Percentiles rank a stretch among this genome's conserved stretches.
Evolutionary conservation across 2,888 invertebrate species (phyloP).

Genomic region (Eristalinus sepulchralis): DNA sequence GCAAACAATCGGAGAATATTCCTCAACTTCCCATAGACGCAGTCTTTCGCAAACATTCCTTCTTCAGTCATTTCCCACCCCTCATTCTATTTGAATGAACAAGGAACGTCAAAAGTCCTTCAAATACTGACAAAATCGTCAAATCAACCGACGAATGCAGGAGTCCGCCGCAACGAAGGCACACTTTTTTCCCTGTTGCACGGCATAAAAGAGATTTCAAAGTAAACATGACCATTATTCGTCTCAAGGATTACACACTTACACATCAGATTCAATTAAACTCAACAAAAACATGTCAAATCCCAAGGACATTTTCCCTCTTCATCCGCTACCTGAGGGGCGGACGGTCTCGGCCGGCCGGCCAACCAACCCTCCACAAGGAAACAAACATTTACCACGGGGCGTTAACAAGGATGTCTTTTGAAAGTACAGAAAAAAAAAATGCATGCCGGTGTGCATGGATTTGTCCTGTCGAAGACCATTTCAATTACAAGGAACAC

Average conservation of each 20-base stretch:
- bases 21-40: too few species aligned
- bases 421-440: background rate
- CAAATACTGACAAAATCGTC: too few species aligned
- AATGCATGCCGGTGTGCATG: background rate
- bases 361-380: background rate
- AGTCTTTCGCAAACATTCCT: too few species aligned
- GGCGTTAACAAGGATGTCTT: slow-evolving; percentile 14
- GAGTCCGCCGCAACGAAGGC: too few species aligned
- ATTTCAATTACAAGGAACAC: slow-evolving; percentile 1
- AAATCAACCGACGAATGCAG: too few species aligned
- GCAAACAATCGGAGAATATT: too few species aligned
- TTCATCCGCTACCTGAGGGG: slow-evolving; percentile 11
- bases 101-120: too few species aligned
- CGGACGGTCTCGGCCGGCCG: background rate
- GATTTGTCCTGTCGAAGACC: background rate
- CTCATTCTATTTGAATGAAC: too few species aligned
- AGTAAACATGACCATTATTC: background rate
- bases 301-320: slow-evolving; percentile 4
- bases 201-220: background rate
- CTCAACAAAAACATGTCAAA: slow-evolving; percentile 24
- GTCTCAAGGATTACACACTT: slow-evolving; percentile 14
- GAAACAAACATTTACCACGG: slow-evolving; percentile 1
- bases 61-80: too few species aligned
- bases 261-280: slow-evolving; percentile 30
- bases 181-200: too few species aligned